Base-by-base conservation (phyloP, 2,888 invertebrate genomes). In the Leucoma salicis region DNA sequence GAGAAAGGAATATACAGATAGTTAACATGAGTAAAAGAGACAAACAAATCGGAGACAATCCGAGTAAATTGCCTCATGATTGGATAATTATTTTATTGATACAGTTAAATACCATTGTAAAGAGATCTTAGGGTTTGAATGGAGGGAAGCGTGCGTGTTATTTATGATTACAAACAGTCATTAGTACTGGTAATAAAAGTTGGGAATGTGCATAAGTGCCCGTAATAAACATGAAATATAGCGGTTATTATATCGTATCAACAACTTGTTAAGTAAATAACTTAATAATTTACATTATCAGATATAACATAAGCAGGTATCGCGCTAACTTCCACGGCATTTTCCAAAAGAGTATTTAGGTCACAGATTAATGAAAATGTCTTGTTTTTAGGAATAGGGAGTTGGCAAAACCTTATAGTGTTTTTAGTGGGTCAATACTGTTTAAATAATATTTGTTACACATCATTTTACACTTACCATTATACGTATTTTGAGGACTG, bases 51-150 rank as follows among this genome's bases (percentile, higher is more conserved):
- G 66, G 72, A 72, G 74, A 78, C 81, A 79, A 79, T 74, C 78
- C 67, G 61, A 79, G 80, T 79, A 82, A 87, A 86, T 87, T 86
- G 85, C 72, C 69, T 65, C 77, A 83, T 82, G 86, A 88, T 88
- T 88, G 88, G 88, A 83, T 87, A 88, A 88, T 88, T 87, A 83
- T 85, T 86, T 83, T 86, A 87, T 87, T 87, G 87, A 83, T 82
- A 82, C 76, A 78, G 74, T 78, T 82, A 82, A 85, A 80, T 73
- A 74, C 64, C 63, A 72, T 78, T 76, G 73, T 73, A 60, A 72
- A 65, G 57, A 66, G 70, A 63, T 67, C 59, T 68, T 63, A 61
- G 62, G 65, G 70, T 56, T 51, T 55, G 50, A 50, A 60, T 57
- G 63, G 66, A 60, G 70, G 70, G 69, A 65, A 66, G 61, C 52